Conservation (phyloP, 2,113 vertebrate genomes). For the Corythaixoides concolor region DNA sequence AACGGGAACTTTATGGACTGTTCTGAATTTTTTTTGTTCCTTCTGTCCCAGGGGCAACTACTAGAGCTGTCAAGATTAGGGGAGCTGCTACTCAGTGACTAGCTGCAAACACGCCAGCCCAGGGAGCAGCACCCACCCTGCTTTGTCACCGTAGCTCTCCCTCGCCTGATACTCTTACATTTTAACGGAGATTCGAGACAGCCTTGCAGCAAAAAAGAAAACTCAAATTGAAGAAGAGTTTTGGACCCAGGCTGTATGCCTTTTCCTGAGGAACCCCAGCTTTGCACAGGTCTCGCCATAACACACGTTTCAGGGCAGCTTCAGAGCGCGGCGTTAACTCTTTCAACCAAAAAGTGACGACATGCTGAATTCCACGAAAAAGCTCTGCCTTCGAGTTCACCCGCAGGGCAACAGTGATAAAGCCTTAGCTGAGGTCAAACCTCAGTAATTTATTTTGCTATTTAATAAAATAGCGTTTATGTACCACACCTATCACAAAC, state of each 20-base stretch:
- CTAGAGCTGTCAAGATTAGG: not conserved
- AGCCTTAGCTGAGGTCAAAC: constrained; percentile 69
- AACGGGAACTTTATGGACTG: constrained; percentile 31
- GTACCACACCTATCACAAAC: constrained; percentile 18
- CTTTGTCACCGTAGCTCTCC: not conserved
- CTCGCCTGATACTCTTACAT: not conserved
- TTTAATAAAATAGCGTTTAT: constrained; percentile 69
- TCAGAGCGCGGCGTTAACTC: not conserved
- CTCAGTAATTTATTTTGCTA: constrained; percentile 61
- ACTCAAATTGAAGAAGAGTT: not conserved
- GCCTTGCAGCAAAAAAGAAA: not conserved
- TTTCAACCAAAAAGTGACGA: constrained; percentile 65
- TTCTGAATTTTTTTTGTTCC: not conserved
- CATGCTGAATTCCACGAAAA: constrained; percentile 66
- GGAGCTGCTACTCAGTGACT: not conserved
- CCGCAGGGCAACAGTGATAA: constrained; percentile 75
- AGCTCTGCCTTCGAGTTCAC: constrained; percentile 73
- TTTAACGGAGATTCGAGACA: not conserved
- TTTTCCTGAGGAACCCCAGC: not conserved
- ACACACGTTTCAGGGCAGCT: not conserved
- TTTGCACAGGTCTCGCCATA: not conserved
- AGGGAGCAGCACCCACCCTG: not conserved
- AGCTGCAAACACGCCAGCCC: not conserved
- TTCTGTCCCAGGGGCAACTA: constrained; percentile 5
- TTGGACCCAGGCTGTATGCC: not conserved